Evolutionary conservation across 2,888 invertebrate genomes (phyloP).

Genomic region (Heliconius charithonia): DNA sequence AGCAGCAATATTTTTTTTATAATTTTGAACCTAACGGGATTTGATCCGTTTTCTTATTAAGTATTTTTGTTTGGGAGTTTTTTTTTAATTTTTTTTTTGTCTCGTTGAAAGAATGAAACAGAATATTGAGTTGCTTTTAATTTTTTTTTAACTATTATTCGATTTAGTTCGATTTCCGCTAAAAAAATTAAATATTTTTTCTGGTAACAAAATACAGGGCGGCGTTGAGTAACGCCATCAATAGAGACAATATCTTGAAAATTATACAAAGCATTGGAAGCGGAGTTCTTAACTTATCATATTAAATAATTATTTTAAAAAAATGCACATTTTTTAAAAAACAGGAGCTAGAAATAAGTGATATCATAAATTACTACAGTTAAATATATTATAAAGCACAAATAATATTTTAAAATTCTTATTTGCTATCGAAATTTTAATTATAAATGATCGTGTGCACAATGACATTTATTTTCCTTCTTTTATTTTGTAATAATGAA

Average conservation of each 20-base stretch:
- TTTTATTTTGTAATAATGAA: not conserved
- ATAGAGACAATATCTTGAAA: not conserved
- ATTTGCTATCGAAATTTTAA: not conserved
- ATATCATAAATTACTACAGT: not conserved
- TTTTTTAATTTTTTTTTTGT: not conserved
- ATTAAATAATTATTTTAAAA: too few species aligned
- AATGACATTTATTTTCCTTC: not conserved
- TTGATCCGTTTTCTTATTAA: too few species aligned
- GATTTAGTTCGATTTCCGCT: too few species aligned
- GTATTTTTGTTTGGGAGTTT: too few species aligned
- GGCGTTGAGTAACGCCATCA: not conserved
- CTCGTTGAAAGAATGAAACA: not conserved
- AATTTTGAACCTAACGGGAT: too few species aligned
- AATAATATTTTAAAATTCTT: not conserved
- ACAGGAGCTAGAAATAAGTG: too few species aligned
- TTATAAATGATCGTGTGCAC: not conserved
- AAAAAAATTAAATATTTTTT: too few species aligned
- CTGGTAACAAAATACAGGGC: not conserved
- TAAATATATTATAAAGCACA: too few species aligned
- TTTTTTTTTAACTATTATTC: not conserved
- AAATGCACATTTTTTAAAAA: too few species aligned
- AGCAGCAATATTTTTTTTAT: not conserved
- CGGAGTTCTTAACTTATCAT: not conserved
- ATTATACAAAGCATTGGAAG: not conserved
- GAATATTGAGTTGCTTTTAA: not conserved